phyloP scores from a whole-genome alignment of 2,797 vertebrate species.

The Steatocranus sp. region DNA sequence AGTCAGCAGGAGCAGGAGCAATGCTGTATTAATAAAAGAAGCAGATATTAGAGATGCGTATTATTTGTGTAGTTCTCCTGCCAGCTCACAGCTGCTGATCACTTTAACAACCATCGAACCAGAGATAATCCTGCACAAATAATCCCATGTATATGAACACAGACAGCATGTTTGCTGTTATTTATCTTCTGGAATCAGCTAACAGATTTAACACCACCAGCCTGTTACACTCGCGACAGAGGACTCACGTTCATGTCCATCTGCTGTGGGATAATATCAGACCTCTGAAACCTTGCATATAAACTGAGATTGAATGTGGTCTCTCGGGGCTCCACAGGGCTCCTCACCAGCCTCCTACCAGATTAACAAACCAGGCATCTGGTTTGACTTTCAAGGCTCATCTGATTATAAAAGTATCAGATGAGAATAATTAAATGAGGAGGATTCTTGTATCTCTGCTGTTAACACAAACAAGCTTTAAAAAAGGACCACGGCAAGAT shows the following conservation, averaged over 20 bases:
- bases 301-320: not conserved
- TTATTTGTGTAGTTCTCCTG: not conserved
- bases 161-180: conserved; percentile 2
- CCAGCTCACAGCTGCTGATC: conserved; percentile 17
- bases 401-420: conserved; percentile 42
- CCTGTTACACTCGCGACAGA: not conserved
- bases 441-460: conserved; percentile 7
- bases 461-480: not conserved
- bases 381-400: conserved; percentile 45
- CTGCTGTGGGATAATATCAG: conserved; percentile 19
- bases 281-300: not conserved
- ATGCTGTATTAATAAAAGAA: not conserved
- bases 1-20: not conserved
- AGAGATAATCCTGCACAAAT: conserved; percentile 15
- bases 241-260: conserved; percentile 23
- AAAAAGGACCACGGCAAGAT: not conserved
- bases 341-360: conserved; percentile 11
- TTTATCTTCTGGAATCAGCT: conserved; percentile 22
- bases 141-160: conserved; percentile 11
- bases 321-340: conserved; percentile 25
- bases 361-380: conserved; percentile 45
- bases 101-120: not conserved
- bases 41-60: not conserved
- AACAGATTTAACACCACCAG: conserved; percentile 22
- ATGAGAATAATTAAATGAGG: conserved; percentile 1